Percentiles rank a stretch among this genome's conserved stretches.
These are phyloP conservation scores for Eilema caniola DNA, from an alignment of 2,888 invertebrate genomes.

Conservation along the genomic window DNA sequence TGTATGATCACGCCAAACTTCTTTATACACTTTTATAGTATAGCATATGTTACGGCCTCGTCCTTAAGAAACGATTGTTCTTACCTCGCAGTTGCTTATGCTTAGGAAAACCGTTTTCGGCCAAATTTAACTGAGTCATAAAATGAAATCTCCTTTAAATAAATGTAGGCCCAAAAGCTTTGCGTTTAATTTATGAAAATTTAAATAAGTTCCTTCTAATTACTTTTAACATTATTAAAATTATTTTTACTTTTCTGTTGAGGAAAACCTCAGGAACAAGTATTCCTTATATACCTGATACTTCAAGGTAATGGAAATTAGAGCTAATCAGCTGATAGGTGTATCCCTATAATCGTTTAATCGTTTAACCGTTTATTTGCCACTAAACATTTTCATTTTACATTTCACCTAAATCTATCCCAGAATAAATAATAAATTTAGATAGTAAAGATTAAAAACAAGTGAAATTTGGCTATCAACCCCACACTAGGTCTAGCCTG, in stretches of 20 bases:
- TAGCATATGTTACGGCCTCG: constrained; percentile 15
- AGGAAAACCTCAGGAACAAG: not conserved
- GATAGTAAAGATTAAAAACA: no score
- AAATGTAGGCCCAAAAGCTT: constrained; percentile 24
- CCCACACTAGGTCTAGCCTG: no score
- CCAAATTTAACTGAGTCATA: constrained; percentile 31
- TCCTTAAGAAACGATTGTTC: constrained; percentile 34
- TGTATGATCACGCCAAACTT: no score
- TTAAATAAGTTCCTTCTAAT: constrained; percentile 28
- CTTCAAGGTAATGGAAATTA: not conserved
- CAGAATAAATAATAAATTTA: no score
- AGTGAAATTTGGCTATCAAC: no score
- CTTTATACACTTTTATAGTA: no score
- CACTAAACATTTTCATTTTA: no score
- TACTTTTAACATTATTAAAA: constrained; percentile 23
- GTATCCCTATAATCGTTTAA: no score
- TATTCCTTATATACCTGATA: not conserved
- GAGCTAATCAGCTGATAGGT: no score
- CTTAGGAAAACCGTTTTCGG: constrained; percentile 36
- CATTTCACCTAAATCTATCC: no score
- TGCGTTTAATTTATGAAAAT: constrained; percentile 34
- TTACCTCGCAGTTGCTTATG: constrained; percentile 31
- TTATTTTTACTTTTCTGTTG: not conserved
- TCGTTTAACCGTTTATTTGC: no score
- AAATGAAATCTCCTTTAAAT: constrained; percentile 31